phyloP scores from a whole-genome alignment of 2,113 vertebrate species.

The Antechinus stuartii region DNA sequence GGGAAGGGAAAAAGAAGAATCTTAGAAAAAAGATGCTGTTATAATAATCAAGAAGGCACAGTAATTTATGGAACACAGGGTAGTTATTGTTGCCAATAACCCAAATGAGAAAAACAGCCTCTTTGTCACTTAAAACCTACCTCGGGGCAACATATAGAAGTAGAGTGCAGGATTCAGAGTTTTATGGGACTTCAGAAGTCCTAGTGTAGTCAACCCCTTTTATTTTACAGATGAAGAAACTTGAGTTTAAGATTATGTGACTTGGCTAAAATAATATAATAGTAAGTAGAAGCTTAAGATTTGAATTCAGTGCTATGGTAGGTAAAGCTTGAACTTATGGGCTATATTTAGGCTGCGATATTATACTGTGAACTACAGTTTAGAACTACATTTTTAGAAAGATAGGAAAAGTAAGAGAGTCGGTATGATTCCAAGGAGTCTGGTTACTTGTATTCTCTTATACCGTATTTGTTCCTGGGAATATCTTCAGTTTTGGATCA shows the following conservation, averaged over 20 bases:
- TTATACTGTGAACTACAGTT: no score
- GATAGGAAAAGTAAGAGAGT: not conserved
- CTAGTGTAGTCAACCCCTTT: not conserved
- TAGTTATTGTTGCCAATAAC: not conserved
- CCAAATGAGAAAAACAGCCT: not conserved
- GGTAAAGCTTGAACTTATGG: not conserved
- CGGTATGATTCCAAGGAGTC: not conserved
- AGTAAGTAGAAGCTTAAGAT: not conserved
- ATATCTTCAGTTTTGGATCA: not conserved
- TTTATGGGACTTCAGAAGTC: not conserved
- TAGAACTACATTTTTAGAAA: not conserved
- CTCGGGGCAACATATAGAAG: not conserved
- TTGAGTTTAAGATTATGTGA: not conserved
- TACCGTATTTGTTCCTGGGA: not conserved
- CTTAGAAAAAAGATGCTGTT: not conserved
- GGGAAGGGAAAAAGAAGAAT: not conserved
- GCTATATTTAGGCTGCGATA: not conserved
- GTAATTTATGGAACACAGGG: not conserved
- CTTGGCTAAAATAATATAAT: not conserved
- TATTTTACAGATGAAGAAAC: not conserved
- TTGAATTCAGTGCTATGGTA: not conserved
- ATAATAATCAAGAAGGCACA: not conserved
- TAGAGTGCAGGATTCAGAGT: not conserved
- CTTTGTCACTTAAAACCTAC: not conserved
- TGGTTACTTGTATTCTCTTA: not conserved